These are phyloP conservation scores for Lasioglossum marginatum DNA, from an alignment of 2,888 invertebrate species.

Conservation along the genomic window DNA sequence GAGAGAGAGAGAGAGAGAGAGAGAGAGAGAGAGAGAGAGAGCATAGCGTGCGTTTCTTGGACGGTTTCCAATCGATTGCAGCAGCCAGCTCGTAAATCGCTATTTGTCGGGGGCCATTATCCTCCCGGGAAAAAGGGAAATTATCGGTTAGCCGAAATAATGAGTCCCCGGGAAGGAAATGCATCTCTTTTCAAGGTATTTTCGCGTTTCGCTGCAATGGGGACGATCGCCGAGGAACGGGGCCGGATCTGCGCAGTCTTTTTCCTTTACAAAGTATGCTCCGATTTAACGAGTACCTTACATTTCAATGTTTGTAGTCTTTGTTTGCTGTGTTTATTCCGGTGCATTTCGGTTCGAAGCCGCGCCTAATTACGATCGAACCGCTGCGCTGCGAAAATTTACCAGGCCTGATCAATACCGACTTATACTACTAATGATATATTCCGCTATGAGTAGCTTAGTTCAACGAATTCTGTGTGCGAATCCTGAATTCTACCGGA, in stretches of 20 bases:
- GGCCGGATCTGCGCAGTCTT: not conserved
- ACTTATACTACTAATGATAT: not conserved
- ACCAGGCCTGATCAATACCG: not conserved
- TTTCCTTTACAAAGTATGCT: conserved; percentile 11
- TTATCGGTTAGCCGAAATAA: conserved; percentile 43
- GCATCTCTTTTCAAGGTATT: conserved; percentile 11
- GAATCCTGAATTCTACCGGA: not conserved
- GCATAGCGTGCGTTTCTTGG: conserved; percentile 35
- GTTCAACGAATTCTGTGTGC: not conserved
- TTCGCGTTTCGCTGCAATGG: not conserved
- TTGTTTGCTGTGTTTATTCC: conserved; percentile 1
- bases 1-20: not conserved
- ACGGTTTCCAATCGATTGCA: conserved; percentile 54
- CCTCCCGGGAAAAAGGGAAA: conserved; percentile 24
- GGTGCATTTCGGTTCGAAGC: not conserved
- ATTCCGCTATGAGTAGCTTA: not conserved
- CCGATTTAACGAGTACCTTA: not conserved
- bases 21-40: not conserved
- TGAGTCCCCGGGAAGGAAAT: conserved; percentile 11
- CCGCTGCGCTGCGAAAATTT: not conserved
- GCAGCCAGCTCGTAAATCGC: conserved; percentile 51
- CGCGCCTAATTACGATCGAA: not conserved
- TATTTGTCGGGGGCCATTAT: conserved; percentile 58
- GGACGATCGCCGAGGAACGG: conserved; percentile 6
- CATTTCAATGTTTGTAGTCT: not conserved